A percentile compares a stretch with the other conserved stretches of the same genome.
Evolutionary conservation across 2,888 invertebrate species (phyloP).

Genomic region (Agrotis segetum): DNA sequence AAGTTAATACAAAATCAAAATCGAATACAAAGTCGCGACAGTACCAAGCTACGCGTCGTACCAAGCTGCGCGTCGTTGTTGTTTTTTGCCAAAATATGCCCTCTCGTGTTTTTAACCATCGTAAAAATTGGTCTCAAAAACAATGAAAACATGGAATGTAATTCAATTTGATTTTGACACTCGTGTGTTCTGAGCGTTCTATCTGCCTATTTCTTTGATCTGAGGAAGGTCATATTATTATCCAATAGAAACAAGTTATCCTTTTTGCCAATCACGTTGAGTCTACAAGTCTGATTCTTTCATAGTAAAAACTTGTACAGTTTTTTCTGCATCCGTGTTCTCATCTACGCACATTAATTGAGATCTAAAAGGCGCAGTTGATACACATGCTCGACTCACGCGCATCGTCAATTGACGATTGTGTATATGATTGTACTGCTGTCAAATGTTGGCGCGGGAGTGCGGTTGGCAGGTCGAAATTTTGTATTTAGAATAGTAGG

Average conservation of each 20-base stretch:
- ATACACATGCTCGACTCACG: conserved; percentile 52
- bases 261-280: conserved; percentile 34
- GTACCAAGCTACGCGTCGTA: no score
- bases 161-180: no score
- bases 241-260: conserved; percentile 20
- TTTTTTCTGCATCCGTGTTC: conserved; percentile 38
- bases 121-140: no score
- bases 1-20: no score
- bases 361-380: conserved; percentile 53
- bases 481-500: not conserved
- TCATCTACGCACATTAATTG: conserved; percentile 64
- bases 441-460: conserved; percentile 27
- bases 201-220: no score
- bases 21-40: no score
- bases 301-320: not conserved
- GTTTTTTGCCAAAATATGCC: no score
- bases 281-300: not conserved
- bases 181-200: no score
- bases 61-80: no score
- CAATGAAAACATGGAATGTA: no score
- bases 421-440: conserved; percentile 8
- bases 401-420: conserved; percentile 52
- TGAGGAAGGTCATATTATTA: not conserved
- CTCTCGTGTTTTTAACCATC: no score
- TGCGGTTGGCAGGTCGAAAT: conserved; percentile 4